Conservation (phyloP, 2,797 vertebrate genomes). For the Danio albolineatus region DNA sequence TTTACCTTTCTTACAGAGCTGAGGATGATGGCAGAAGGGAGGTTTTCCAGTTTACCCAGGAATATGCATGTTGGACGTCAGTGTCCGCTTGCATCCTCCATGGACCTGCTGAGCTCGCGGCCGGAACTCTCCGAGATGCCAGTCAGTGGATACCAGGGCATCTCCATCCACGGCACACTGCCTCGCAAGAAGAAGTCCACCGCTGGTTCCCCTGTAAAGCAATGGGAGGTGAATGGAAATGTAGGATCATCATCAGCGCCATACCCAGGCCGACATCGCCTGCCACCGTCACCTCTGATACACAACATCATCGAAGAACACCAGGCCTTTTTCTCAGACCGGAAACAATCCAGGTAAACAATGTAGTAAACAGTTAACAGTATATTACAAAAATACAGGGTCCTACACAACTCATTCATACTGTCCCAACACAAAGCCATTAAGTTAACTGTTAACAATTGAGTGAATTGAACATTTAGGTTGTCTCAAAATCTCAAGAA, state of each 20-base stretch:
- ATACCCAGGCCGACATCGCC: slow-evolving; percentile 63
- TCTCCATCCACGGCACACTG: slow-evolving; percentile 95
- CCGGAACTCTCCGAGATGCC: slow-evolving; percentile 72
- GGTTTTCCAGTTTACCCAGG: slow-evolving; percentile 91
- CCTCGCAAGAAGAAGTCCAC: slow-evolving; percentile 90
- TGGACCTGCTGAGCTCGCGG: slow-evolving; percentile 92
- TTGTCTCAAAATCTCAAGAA: too few relatives aligned
- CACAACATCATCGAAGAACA: slow-evolving; percentile 84
- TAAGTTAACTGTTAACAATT: not conserved
- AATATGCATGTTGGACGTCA: slow-evolving; percentile 84
- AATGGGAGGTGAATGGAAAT: slow-evolving; percentile 75
- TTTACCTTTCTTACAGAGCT: slow-evolving; percentile 74
- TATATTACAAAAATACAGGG: too few relatives aligned
- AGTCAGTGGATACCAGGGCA: slow-evolving; percentile 77
- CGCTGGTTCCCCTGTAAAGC: slow-evolving; percentile 61
- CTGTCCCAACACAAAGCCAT: not conserved
- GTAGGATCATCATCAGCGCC: slow-evolving; percentile 66
- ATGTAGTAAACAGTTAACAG: too few relatives aligned
- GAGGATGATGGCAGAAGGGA: slow-evolving; percentile 95
- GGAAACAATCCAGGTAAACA: slow-evolving; percentile 77
- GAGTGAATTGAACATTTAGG: too few relatives aligned
- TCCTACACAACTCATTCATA: too few relatives aligned
- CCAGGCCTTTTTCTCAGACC: slow-evolving; percentile 63
- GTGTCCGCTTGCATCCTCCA: slow-evolving; percentile 87
- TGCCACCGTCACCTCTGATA: slow-evolving; percentile 76